phyloP scores from a whole-genome alignment of 2,113 vertebrate genomes.

The Daphoenositta chrysoptera region DNA sequence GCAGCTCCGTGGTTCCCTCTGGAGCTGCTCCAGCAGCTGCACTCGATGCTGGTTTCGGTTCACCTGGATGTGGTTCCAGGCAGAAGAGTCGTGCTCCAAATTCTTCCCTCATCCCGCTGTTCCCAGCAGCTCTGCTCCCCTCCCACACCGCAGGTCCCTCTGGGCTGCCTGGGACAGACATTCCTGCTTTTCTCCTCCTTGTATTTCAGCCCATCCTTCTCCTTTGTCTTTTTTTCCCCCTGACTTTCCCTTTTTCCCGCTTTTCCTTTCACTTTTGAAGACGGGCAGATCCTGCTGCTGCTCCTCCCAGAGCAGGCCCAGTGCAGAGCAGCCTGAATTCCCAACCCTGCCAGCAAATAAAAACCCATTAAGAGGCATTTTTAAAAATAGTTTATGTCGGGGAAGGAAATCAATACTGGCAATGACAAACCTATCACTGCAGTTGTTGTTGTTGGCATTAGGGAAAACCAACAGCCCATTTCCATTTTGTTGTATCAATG shows the following conservation, averaged over 20 bases:
- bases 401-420: neutral
- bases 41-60: neutral
- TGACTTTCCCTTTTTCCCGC: neutral
- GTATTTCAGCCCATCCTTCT: neutral
- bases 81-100: rapidly evolving
- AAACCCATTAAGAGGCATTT: neutral
- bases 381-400: neutral
- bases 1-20: neutral
- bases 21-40: neutral
- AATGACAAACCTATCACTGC: neutral
- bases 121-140: neutral
- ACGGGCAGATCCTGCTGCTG: neutral
- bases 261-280: neutral
- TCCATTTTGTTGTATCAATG: neutral
- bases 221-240: rapidly evolving
- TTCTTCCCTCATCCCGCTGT: rapidly evolving
- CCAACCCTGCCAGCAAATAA: neutral
- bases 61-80: rapidly evolving
- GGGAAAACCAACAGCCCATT: neutral
- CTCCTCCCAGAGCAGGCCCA: neutral
- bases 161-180: neutral
- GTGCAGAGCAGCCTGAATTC: neutral
- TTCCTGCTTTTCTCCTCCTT: neutral
- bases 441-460: neutral
- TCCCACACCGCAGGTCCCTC: neutral